phyloP scores from a whole-genome alignment of 1,140 invertebrate species.

The Drosophila varians region DNA sequence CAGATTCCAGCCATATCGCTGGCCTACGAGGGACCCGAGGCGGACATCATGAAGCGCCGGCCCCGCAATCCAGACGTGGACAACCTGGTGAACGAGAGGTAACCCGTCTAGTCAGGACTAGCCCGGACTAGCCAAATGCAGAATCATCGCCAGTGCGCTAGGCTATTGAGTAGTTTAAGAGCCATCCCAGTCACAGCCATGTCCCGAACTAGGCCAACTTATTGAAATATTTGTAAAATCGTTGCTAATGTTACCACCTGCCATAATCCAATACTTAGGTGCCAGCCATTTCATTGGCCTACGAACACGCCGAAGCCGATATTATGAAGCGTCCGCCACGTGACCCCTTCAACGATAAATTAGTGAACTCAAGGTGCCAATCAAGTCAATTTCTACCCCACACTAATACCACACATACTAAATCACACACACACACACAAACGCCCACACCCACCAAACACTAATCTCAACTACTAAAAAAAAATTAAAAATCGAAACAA shows the following conservation, averaged over 20 bases:
- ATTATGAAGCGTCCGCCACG: conserved; percentile 99
- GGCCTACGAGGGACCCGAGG: conserved; percentile 98
- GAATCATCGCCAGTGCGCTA: conserved; percentile 18
- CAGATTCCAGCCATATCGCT: conserved; percentile 98
- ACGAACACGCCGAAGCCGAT: conserved; percentile 99
- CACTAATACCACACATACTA: conserved; percentile 29
- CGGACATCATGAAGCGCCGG: conserved; percentile 99
- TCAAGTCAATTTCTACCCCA: conserved; percentile 74
- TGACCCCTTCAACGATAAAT: conserved; percentile 97
- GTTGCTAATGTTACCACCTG: conserved; percentile 76
- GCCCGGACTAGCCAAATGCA: conserved; percentile 1
- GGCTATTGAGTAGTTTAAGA: conserved; percentile 46
- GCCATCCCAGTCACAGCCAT: neutral
- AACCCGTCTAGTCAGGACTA: conserved; percentile 55
- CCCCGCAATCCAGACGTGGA: conserved; percentile 97
- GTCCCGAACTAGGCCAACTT: conserved; percentile 11
- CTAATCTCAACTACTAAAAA: conserved; percentile 61
- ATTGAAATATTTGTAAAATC: conserved; percentile 45
- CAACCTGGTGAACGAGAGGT: conserved; percentile 99
- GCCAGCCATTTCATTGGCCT: conserved; percentile 99
- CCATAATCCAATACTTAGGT: conserved; percentile 87
- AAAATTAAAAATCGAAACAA: conserved; percentile 6
- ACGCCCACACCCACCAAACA: conserved; percentile 32
- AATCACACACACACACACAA: conserved; percentile 24
- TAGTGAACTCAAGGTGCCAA: conserved; percentile 98